Percentiles rank a stretch among this genome's conserved stretches.
These are phyloP conservation scores for Paedocypris sp. DNA, from an alignment of 2,113 vertebrate species.

Conservation along the genomic window DNA sequence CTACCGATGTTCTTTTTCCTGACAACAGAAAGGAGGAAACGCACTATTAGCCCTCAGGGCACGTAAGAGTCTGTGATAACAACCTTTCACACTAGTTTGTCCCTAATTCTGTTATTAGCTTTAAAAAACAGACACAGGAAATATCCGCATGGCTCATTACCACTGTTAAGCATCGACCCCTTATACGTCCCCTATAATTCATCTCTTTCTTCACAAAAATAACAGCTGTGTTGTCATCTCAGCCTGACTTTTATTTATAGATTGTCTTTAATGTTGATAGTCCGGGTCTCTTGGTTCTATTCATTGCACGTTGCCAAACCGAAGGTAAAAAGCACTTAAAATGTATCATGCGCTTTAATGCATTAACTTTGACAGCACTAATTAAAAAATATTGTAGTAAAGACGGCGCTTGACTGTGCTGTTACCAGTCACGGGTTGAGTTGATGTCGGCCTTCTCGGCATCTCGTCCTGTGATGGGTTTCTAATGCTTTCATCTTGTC, in stretches of 20 bases:
- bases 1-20: neutral
- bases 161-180: neutral
- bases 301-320: too few species aligned
- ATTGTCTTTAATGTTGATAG: too few species aligned
- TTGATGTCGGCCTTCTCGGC: slow-evolving; percentile 38
- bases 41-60: slow-evolving; percentile 21
- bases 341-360: too few species aligned
- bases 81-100: slow-evolving; percentile 5
- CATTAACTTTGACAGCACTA: too few species aligned
- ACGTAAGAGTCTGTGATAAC: neutral
- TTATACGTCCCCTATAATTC: neutral
- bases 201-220: too few species aligned
- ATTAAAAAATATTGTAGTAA: too few species aligned
- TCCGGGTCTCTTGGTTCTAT: neutral
- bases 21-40: neutral
- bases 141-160: slow-evolving; percentile 1
- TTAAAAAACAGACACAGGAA: slow-evolving; percentile 3
- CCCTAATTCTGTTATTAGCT: neutral
- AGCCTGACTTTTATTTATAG: too few species aligned
- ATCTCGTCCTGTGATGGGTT: slow-evolving; percentile 28
- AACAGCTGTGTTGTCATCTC: too few species aligned
- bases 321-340: too few species aligned
- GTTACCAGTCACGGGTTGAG: slow-evolving; percentile 49
- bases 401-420: too few species aligned
- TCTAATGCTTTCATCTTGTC: slow-evolving; percentile 42